Conservation (phyloP, 2,113 vertebrate genomes). For the Myanophis thanlyinensis region DNA sequence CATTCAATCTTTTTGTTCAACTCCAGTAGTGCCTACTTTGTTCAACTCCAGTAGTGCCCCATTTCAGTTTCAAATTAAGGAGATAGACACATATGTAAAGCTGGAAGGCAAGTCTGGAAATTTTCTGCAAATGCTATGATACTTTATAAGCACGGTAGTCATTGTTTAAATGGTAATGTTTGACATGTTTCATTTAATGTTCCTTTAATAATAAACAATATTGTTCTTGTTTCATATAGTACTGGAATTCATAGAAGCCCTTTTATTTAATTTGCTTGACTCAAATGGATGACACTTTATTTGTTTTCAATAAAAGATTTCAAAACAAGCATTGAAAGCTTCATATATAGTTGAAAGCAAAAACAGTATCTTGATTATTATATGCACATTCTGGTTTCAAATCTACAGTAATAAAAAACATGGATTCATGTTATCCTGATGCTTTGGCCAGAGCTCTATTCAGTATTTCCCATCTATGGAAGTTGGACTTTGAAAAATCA, state of each 20-base stretch:
- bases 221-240: not conserved
- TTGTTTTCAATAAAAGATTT: constrained; percentile 16
- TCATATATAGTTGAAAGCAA: constrained; percentile 51
- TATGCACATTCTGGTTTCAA: constrained; percentile 55
- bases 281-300: constrained; percentile 50
- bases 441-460: not conserved
- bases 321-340: constrained; percentile 56
- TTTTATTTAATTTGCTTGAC: constrained; percentile 29
- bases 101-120: constrained; percentile 25
- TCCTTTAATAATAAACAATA: constrained; percentile 22
- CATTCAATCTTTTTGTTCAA: constrained; percentile 18
- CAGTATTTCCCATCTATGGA: not conserved
- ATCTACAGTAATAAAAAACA: constrained; percentile 59
- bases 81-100: constrained; percentile 9
- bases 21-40: constrained; percentile 9
- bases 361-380: constrained; percentile 48
- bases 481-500: not conserved
- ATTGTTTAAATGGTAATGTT: constrained; percentile 31
- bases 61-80: constrained; percentile 26
- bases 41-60: not conserved
- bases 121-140: constrained; percentile 25
- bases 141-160: constrained; percentile 41
- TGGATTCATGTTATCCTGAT: not conserved
- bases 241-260: not conserved
- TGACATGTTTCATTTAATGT: constrained; percentile 38